Evolutionary conservation across 2,113 vertebrate species (phyloP).

Genomic region (Equus quagga): DNA sequence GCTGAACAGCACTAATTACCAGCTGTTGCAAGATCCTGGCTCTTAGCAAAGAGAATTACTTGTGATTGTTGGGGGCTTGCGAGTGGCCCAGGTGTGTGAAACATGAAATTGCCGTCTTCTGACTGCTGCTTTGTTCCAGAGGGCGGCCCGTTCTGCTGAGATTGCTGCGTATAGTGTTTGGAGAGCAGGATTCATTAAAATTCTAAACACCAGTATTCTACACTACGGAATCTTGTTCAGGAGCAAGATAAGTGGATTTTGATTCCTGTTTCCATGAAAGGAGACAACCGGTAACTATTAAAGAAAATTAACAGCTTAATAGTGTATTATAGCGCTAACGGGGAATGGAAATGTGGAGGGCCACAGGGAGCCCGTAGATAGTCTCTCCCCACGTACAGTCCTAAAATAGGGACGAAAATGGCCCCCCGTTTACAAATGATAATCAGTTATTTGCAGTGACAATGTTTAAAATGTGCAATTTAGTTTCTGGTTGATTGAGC

Average conservation of each 20-base stretch:
- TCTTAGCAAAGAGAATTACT: background rate
- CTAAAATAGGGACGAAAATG: background rate
- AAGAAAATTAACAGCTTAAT: background rate
- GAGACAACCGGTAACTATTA: background rate
- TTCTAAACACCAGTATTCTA: background rate
- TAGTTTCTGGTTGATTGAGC: constrained; percentile 25
- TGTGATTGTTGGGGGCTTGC: background rate
- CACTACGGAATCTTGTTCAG: background rate
- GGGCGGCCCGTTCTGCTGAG: background rate
- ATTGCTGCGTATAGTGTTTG: rapidly evolving
- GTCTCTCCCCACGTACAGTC: background rate
- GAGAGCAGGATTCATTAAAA: background rate
- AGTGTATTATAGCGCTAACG: rapidly evolving
- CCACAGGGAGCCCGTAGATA: rapidly evolving
- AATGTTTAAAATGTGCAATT: background rate
- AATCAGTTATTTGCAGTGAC: background rate
- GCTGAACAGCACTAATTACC: constrained; percentile 61
- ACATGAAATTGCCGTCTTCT: background rate
- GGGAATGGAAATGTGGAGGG: rapidly evolving
- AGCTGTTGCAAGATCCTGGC: constrained; percentile 38
- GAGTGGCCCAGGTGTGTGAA: background rate
- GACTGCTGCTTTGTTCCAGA: background rate
- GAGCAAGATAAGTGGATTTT: background rate
- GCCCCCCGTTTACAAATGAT: background rate
- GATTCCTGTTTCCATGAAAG: background rate